Evolutionary conservation across 2,888 invertebrate species (phyloP).

Genomic region (Cremastinae sp.): DNA sequence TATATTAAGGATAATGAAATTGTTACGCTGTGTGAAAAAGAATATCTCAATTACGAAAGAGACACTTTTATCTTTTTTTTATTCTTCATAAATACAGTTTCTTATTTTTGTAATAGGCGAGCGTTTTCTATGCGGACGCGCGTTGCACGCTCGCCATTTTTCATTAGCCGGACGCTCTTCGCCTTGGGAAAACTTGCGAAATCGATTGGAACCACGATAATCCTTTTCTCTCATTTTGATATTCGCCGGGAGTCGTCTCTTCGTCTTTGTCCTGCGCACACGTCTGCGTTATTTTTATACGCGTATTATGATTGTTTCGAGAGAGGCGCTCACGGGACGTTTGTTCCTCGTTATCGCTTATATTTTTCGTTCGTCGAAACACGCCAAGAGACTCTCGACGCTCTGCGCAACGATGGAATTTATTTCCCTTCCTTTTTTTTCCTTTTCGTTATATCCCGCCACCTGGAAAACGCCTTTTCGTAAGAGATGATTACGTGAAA

Average conservation of each 20-base stretch:
- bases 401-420: constrained; percentile 41
- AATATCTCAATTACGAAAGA: constrained; percentile 34
- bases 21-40: constrained; percentile 10
- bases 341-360: constrained; percentile 59
- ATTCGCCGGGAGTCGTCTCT: constrained; percentile 51
- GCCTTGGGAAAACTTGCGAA: constrained; percentile 76
- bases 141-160: constrained; percentile 51
- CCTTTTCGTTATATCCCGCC: constrained; percentile 4
- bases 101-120: not conserved
- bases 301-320: constrained; percentile 71
- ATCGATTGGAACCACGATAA: constrained; percentile 76
- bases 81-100: not conserved
- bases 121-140: constrained; percentile 45
- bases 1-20: too few relatives aligned
- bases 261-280: constrained; percentile 58
- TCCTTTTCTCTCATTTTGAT: constrained; percentile 63
- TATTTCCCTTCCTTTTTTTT: constrained; percentile 14
- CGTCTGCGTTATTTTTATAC: not conserved
- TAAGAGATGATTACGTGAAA: not conserved
- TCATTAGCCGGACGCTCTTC: constrained; percentile 51
- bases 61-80: constrained; percentile 1
- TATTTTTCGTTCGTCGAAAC: constrained; percentile 51
- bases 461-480: constrained; percentile 1
- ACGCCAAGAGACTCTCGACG: constrained; percentile 41
- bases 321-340: constrained; percentile 49